Percentiles rank a stretch among this genome's conserved stretches.
Conservation (phyloP, 2,113 vertebrate species). For the Toxotes chatareus region DNA sequence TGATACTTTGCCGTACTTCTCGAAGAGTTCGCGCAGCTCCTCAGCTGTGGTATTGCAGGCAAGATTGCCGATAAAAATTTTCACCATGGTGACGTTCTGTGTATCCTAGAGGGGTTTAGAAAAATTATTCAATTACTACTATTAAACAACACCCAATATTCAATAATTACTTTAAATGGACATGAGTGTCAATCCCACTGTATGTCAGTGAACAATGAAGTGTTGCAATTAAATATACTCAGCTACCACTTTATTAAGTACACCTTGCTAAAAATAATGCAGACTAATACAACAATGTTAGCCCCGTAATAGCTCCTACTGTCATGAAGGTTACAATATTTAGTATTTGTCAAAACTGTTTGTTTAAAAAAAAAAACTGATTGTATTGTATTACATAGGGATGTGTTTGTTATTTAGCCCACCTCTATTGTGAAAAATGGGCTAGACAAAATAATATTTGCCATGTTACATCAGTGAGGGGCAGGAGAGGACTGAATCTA, state of each 20-base stretch:
- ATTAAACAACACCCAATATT: not conserved
- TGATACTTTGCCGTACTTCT: conserved; percentile 92
- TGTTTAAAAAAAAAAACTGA: too few relatives aligned
- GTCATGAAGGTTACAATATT: too few relatives aligned
- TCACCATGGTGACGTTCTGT: conserved; percentile 88
- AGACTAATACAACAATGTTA: too few relatives aligned
- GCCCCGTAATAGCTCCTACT: too few relatives aligned
- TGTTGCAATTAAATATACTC: not conserved
- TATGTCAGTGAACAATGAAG: not conserved
- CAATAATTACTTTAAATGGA: not conserved
- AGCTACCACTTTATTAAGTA: too few relatives aligned
- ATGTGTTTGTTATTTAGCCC: not conserved
- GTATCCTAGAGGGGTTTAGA: conserved; percentile 47
- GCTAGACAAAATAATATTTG: not conserved
- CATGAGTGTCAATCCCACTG: too few relatives aligned
- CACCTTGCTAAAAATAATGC: too few relatives aligned
- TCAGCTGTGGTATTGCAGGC: conserved; percentile 89
- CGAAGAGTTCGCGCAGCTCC: conserved; percentile 91
- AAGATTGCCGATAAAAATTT: conserved; percentile 96
- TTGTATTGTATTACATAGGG: not conserved
- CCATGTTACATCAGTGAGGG: too few relatives aligned
- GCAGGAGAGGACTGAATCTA: too few relatives aligned
- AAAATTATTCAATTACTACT: not conserved
- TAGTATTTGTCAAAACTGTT: too few relatives aligned
- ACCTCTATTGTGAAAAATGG: not conserved